Percentiles rank a stretch among this genome's conserved stretches.
phyloP scores from a whole-genome alignment of 2,113 vertebrate species.

The Tyto alba region DNA sequence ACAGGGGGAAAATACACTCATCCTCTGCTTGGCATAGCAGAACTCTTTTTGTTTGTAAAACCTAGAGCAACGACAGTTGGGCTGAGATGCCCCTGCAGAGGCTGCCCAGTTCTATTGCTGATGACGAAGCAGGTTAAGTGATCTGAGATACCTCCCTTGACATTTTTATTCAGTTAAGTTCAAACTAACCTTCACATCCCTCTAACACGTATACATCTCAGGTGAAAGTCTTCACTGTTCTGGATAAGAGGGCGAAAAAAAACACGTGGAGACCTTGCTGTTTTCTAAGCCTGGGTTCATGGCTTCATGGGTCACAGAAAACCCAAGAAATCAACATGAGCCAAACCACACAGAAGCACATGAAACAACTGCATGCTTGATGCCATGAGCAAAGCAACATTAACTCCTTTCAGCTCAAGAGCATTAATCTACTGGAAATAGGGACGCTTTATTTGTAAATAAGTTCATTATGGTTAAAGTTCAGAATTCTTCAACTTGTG shows the following conservation, averaged over 20 bases:
- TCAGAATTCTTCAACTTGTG: background rate
- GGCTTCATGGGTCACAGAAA: background rate
- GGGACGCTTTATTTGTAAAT: background rate
- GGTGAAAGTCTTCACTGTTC: background rate
- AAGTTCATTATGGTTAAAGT: background rate
- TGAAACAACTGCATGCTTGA: too few species aligned
- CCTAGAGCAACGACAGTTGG: background rate
- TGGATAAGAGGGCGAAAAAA: fast-evolving
- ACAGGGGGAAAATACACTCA: background rate
- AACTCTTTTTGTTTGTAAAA: too few species aligned
- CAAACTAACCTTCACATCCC: background rate
- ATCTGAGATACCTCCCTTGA: fast-evolving
- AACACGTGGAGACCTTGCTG: background rate
- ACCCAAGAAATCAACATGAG: background rate
- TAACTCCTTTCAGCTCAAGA: background rate
- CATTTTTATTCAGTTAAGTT: fast-evolving
- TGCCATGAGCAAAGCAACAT: background rate
- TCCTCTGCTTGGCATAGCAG: background rate
- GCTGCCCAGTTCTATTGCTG: fast-evolving
- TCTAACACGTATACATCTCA: fast-evolving
- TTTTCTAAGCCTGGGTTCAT: background rate
- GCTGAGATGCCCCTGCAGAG: background rate
- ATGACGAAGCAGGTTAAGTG: fast-evolving
- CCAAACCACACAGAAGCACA: fast-evolving
- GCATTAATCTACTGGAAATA: background rate